Evolutionary conservation across 2,113 vertebrate species (phyloP), one percentile per base, ranked within the genome.

Genomic region (Sminthopsis crassicaudata): DNA sequence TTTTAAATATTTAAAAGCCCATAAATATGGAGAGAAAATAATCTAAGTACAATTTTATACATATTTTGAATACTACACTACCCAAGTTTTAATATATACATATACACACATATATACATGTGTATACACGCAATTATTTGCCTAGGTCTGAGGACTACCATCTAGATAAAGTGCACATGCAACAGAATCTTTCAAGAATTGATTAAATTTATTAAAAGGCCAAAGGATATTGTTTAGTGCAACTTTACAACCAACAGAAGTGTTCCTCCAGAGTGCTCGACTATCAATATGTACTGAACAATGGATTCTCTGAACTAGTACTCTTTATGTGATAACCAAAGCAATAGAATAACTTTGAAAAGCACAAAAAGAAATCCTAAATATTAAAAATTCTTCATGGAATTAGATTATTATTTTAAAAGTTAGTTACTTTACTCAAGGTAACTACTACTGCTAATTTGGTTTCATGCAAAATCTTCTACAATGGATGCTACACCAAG

Each of bases 311-410:
- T 90, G 36, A 36, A 90, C 54, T 92, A 90, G 88, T 60, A 94
- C n/a, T 51, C 53, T 36, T n/a, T 90, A n/a, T 92, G 92, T 60
- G 53, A 11, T 60, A 46, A 3, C 60, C 46, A 97, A 76, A 96
- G 94, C 51, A 96, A 96, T 96, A 91, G 42, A 42, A 93, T 12
- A 89, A 89, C 30, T 93, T 50, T 84, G 46, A 91, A 96, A 96
- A 95, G 93, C 46, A 24, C 46, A 91, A 95, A 91, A 48, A 50
- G 95, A 92, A 25, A n/a, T 51, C 22, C 67, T 26, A 95, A 94
- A 92, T n/a, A 48, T 88, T 95, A 96, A 76, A 46, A 25, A 93
- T 94, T 94, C 42, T 23, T 95, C 88, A 93, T 0, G 25, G 48
- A 94, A 88, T 19, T 25, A 94, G 23, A 57, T n/a, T 94, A 46